Evolutionary conservation across 2,113 vertebrate genomes (phyloP).

Genomic region (Melanostigma gelatinosum): DNA sequence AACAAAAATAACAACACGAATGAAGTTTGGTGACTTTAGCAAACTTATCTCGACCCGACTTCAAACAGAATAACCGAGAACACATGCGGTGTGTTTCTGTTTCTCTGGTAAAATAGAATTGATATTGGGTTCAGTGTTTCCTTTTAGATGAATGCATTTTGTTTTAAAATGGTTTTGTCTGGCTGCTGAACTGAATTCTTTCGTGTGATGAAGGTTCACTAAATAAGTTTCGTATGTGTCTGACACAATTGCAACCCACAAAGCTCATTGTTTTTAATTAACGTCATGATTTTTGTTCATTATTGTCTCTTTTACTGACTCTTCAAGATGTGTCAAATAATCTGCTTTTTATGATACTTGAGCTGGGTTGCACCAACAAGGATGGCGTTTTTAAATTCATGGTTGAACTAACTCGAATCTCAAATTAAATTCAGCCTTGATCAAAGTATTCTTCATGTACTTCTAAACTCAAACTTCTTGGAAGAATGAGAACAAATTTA

Average conservation of each 20-base stretch:
- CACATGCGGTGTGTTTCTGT: slow-evolving; percentile 14
- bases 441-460: not conserved
- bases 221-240: not conserved
- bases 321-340: slow-evolving; percentile 1
- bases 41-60: slow-evolving; percentile 12
- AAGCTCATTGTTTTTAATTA: slow-evolving; percentile 10
- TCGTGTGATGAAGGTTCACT: not conserved
- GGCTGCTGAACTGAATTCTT: slow-evolving; percentile 3
- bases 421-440: too few species aligned
- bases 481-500: not conserved
- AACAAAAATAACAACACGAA: not conserved
- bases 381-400: too few species aligned
- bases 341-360: not conserved
- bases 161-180: not conserved
- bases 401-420: not conserved
- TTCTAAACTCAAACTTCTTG: not conserved
- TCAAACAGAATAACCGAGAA: slow-evolving; percentile 33
- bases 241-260: not conserved
- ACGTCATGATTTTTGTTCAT: slow-evolving; percentile 4
- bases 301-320: slow-evolving; percentile 7
- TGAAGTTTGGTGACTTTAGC: slow-evolving; percentile 22
- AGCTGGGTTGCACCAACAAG: too few species aligned
- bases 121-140: slow-evolving; percentile 14
- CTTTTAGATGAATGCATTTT: not conserved
- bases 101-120: slow-evolving; percentile 10